A percentile compares a stretch with the other conserved stretches of the same genome.
phyloP scores from a whole-genome alignment of 2,888 invertebrate genomes.

The Ectobius pallidus region DNA sequence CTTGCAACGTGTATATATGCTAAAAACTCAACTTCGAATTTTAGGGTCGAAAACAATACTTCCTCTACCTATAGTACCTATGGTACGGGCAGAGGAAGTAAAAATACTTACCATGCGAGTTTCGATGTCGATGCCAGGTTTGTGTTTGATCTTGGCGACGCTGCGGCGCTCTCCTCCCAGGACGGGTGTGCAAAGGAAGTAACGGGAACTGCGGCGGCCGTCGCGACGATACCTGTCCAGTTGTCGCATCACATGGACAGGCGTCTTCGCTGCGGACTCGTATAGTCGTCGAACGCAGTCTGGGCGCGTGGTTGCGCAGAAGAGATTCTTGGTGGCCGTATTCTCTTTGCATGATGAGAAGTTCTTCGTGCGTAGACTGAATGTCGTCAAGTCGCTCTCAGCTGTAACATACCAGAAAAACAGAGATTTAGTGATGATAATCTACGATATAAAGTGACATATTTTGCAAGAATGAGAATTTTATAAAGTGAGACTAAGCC shows the following conservation, averaged over 20 bases:
- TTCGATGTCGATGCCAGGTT: constrained; percentile 64
- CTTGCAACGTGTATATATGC: too few species aligned
- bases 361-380: constrained; percentile 79
- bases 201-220: constrained; percentile 66
- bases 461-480: too few species aligned
- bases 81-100: too few species aligned
- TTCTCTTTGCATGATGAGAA: constrained; percentile 73
- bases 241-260: constrained; percentile 67
- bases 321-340: constrained; percentile 64
- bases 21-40: too few species aligned
- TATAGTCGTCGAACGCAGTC: constrained; percentile 77
- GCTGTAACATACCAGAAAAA: constrained; percentile 67
- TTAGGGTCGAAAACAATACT: too few species aligned
- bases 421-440: too few species aligned
- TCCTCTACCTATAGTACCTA: too few species aligned
- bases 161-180: constrained; percentile 64
- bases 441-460: too few species aligned
- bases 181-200: constrained; percentile 82
- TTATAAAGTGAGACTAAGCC: too few species aligned
- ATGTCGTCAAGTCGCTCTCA: constrained; percentile 89
- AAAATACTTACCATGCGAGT: constrained; percentile 87
- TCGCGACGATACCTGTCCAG: constrained; percentile 72
- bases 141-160: constrained; percentile 54
- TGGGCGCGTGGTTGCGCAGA: constrained; percentile 76
- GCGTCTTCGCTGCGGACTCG: constrained; percentile 72